Evolutionary conservation across 2,888 invertebrate genomes (phyloP).

Genomic region (Rhogogaster chlorosoma): DNA sequence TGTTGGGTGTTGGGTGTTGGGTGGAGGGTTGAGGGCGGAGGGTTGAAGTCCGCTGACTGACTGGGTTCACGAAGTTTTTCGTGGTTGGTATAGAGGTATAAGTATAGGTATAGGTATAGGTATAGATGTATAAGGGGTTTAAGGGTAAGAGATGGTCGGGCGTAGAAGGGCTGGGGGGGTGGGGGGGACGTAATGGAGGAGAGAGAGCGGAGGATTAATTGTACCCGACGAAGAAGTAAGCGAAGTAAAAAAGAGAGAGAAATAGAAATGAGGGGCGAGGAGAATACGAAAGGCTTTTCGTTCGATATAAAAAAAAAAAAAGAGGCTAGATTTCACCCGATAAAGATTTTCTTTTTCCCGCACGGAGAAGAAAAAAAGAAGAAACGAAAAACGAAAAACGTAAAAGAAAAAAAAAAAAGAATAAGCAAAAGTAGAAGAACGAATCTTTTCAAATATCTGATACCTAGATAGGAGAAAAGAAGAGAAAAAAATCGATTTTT

Average conservation of each 20-base stretch:
- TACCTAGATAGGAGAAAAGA: not conserved
- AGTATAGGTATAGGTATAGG: not conserved
- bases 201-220: slow-evolving; percentile 33
- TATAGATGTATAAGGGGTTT: not conserved
- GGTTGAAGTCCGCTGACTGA: slow-evolving; percentile 24
- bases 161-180: not conserved
- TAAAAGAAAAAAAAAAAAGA: not conserved
- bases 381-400: not conserved
- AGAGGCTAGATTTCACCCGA: slow-evolving; percentile 20
- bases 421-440: not conserved
- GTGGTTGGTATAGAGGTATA: slow-evolving; percentile 13
- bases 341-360: not conserved
- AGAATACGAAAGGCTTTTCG: slow-evolving; percentile 3
- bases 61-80: slow-evolving; percentile 20
- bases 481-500: not conserved
- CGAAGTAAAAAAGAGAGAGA: slow-evolving; percentile 20
- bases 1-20: not conserved
- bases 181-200: slow-evolving; percentile 23
- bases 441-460: not conserved
- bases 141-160: slow-evolving; percentile 9
- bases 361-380: not conserved
- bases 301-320: slow-evolving; percentile 23
- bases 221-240: slow-evolving; percentile 49
- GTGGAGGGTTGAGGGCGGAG: not conserved
- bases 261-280: not conserved